Base-by-base conservation (phyloP, 2,888 invertebrate species). In the Sesamia inferens region DNA sequence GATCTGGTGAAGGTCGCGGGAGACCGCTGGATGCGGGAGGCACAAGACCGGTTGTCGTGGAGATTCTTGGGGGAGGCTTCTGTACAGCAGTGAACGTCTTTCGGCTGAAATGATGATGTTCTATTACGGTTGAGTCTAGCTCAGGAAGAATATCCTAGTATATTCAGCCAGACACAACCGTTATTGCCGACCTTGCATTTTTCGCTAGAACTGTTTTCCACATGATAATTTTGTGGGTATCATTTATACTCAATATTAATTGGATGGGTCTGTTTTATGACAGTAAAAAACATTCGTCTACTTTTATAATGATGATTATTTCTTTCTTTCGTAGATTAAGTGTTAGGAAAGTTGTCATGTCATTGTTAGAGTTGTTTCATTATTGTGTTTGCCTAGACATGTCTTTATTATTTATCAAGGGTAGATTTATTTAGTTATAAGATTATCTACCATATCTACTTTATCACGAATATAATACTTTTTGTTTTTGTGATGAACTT, bases 361-460 rank as follows among this genome's bases (percentile, higher is more conserved):
- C 48, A 61, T 55, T 59, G 71, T 68, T 58, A 61, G 0, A 48
- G 31, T 31, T 51, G 42, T 13, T 31, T 7, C 42, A 19, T 61
- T 76, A 67, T 68, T 65, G 42, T 42, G 44, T 59, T 19, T 66
- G 79, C 78, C 83, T 82, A 78, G 83, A 82, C 83, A 16, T 0
- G 6, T 22, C 24, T 39, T 55, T 68, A 65, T 65, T 51, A 57
- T 47, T 47, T 42, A 39, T 14, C 72, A 54, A 59, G 63, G 48
- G 14, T n/a, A 61, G 39, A 44, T 39, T 39, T 13, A 44, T 44
- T 11, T 63, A 61, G 39, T 24, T 59, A 64, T 42, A 31, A 51
- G 1, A 61, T 24, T 55, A 24, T 39, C 11, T 19, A 24, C 19
- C 39, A 31, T 19, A 24, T 66, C 13, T 16, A 22, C 2, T 42